phyloP scores from a whole-genome alignment of 2,797 vertebrate genomes.

The Cercopithecus petaurista region DNA sequence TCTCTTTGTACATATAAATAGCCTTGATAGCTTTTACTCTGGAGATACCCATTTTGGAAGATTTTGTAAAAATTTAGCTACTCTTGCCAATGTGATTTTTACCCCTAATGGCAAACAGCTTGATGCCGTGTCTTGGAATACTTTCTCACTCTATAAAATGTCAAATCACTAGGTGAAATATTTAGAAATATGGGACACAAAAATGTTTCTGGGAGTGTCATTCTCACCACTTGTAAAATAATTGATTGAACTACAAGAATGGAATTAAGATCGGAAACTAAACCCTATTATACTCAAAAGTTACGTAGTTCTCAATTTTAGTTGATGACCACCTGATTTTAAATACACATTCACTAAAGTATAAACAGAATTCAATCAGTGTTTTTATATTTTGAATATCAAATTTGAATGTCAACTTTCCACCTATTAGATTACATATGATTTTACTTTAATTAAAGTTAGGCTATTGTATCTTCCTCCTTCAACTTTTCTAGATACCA shows the following conservation, averaged over 20 bases:
- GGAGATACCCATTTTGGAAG: background rate
- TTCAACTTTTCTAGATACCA: background rate
- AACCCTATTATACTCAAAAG: background rate
- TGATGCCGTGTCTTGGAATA: background rate
- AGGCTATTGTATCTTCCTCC: background rate
- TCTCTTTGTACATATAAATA: background rate
- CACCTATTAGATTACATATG: background rate
- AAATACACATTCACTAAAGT: background rate
- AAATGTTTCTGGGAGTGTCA: background rate
- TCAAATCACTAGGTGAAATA: conserved; percentile 22
- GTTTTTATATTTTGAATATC: background rate
- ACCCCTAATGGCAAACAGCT: background rate
- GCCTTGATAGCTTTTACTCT: background rate
- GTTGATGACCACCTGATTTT: background rate
- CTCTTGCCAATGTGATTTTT: background rate
- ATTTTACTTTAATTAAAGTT: background rate
- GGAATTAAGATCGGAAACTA: background rate
- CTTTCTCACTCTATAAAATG: conserved; percentile 21
- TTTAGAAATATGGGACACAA: conserved; percentile 3
- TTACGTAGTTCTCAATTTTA: background rate
- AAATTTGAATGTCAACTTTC: background rate
- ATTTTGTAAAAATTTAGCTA: background rate
- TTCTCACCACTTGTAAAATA: background rate
- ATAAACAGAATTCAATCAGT: background rate
- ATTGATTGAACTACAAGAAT: background rate